Evolutionary conservation across 2,113 vertebrate species (phyloP).

Genomic region (Struthio camelus): DNA sequence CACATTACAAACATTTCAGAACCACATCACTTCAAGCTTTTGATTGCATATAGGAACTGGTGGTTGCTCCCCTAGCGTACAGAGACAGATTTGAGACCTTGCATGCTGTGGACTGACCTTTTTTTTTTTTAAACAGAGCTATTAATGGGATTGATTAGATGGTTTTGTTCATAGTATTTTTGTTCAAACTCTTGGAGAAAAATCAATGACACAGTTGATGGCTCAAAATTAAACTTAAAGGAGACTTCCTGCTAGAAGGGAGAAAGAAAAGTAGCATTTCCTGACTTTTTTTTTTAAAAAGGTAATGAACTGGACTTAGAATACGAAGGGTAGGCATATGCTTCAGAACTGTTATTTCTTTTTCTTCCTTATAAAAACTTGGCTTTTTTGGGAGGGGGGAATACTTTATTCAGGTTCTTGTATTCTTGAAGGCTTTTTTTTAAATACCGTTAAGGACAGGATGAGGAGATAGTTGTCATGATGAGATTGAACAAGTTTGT

Average conservation of each 20-base stretch:
- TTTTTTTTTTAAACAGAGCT: not conserved
- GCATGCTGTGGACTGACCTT: not conserved
- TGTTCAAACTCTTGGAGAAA: not conserved
- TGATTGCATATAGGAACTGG: not conserved
- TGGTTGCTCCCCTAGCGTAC: not conserved
- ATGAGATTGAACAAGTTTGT: not conserved
- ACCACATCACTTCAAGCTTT: not conserved
- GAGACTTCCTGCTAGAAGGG: not conserved
- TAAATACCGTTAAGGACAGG: not conserved
- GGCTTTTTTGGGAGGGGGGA: not conserved
- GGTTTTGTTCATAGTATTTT: not conserved
- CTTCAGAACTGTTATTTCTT: not conserved
- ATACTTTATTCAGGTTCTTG: not conserved
- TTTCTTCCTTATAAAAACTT: not conserved
- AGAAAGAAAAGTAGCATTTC: not conserved
- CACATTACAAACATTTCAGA: not conserved
- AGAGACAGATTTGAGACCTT: not conserved
- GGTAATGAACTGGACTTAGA: not conserved
- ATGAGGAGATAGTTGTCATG: not conserved
- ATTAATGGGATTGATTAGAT: fast-evolving
- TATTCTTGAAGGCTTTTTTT: conserved; percentile 1
- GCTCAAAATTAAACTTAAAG: not conserved
- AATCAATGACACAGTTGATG: not conserved
- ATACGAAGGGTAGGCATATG: not conserved
- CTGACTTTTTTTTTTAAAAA: not conserved